Percentiles rank a stretch among this genome's conserved stretches.
These are phyloP conservation scores for Margaritifera margaritifera DNA, from an alignment of 2,888 invertebrate species.

Conservation along the genomic window DNA sequence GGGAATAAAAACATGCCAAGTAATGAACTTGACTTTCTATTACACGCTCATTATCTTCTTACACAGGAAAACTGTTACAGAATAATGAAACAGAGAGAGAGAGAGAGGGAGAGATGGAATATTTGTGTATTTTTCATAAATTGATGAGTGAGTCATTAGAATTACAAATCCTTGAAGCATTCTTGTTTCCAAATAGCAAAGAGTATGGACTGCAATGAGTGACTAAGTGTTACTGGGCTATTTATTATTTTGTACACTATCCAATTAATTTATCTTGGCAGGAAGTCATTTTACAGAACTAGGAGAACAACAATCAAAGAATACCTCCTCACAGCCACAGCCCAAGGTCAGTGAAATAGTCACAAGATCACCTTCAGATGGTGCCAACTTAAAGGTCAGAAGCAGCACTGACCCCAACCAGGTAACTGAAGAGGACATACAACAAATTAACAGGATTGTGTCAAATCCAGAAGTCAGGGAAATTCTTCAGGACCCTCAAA, in stretches of 20 bases:
- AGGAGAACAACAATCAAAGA: constrained; percentile 25
- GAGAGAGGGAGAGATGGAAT: too few species aligned
- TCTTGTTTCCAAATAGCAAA: too few species aligned
- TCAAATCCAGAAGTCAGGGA: constrained; percentile 55
- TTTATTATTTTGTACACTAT: not conserved
- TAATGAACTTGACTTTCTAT: too few species aligned
- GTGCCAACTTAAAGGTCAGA: constrained; percentile 40
- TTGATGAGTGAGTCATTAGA: too few species aligned
- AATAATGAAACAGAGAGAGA: too few species aligned
- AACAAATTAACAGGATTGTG: constrained; percentile 50
- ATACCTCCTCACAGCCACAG: constrained; percentile 5
- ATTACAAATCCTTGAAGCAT: too few species aligned
- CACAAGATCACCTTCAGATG: constrained; percentile 20
- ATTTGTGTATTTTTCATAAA: too few species aligned
- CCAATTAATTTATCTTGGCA: constrained; percentile 26
- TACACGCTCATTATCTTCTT: too few species aligned
- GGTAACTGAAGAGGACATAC: constrained; percentile 45
- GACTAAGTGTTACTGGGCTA: not conserved
- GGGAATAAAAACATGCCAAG: too few species aligned
- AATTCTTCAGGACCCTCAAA: constrained; percentile 57
- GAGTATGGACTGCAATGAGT: too few species aligned
- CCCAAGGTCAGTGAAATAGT: constrained; percentile 6
- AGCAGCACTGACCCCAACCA: constrained; percentile 48
- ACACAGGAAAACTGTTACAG: too few species aligned
- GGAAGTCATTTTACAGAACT: constrained; percentile 62